Evolutionary conservation across 2,797 vertebrate genomes (phyloP), one percentile per base, ranked within the genome.

Genomic region (Austrolebias charrua): DNA sequence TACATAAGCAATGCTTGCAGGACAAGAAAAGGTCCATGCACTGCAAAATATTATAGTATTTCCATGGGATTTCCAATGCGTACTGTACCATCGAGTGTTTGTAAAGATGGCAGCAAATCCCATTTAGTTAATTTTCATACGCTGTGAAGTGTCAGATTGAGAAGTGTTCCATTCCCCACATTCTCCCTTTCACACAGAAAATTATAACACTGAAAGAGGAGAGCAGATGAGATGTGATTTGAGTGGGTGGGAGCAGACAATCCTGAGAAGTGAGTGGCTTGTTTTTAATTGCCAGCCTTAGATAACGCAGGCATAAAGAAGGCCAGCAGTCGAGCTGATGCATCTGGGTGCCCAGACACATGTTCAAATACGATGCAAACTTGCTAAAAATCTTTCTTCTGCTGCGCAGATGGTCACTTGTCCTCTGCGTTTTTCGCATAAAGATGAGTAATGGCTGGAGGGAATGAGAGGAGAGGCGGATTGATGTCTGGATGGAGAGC

Each of bases 201-300:
- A 44, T 38, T 19, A 11, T 18, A 56, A 52, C 1, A 11, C 35
- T 58, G 57, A 55, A 47, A 45, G 71, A 45, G n/a, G 35, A 54
- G 62, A 52, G 42, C 71, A 79, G 80, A 81, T 47, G 73, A 79
- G 69, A 75, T 75, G 52, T 48, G 55, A 86, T 89, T 76, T 55
- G 69, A 83, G 75, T 85, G 71, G 80, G 82, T 52, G 78, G 72
- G 44, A 68, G 73, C 57, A 70, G 71, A 76, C 61, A 66, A 59
- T 75, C 28, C 53, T 53, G 85, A 90, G 90, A 88, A 94, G 85
- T 81, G 89, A 92, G 91, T 92, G 91, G 83, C 86, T 82, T 82
- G 89, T 87, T 91, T 93, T 94, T 95, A 95, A 96, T 95, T 95
- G 94, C 92, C 92, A 93, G 91, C 88, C 90, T 90, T 86, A 73